Base-by-base conservation (phyloP, 2,888 invertebrate species). In the Rhogogaster chlorosoma region DNA sequence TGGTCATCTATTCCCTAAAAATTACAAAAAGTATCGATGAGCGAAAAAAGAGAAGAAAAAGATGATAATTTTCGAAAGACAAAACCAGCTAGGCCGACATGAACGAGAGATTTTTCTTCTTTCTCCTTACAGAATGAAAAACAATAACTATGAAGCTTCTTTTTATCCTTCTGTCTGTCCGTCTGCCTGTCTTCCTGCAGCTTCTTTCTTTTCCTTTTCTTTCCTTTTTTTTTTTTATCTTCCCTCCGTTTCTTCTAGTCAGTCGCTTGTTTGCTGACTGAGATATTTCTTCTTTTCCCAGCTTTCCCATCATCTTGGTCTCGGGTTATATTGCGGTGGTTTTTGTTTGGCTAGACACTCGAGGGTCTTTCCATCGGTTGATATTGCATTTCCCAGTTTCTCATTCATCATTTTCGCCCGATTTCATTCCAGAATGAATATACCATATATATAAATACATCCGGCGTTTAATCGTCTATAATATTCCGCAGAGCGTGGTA, bases 311-410 rank as follows among this genome's bases (percentile, higher is more conserved):
- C 42, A 6, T 71, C 71, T 71, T n/a, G 26, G 26, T 3, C 45
- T n/a, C 2, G 12, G 42, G 71, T 71, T 71, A 71, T 71, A 71
- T 71, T 71, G 71, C 71, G 38, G 42, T 42, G 71, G n/a, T 71
- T 71, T 71, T 71, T 71, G 71, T 71, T 71, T 67, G 67, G 67
- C 67, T 26, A 67, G 67, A 67, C 71, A 71, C 71, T 71, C 71
- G 38, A 71, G 42, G 32, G 32, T 22, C 22, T 22, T 67, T 36
- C 38, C n/a, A 71, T 38, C 71, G 71, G 71, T 71, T 71, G 71
- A 71, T 71, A 71, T 71, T 71, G 71, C 71, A 71, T 71, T 71
- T 71, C 42, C 38, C 42, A 22, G 12, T n/a, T 32, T 29, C 38
- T 26, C 29, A 67, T 67, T 67, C 67, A 67, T 67, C 67, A 67